Base-by-base conservation (phyloP, 2,113 vertebrate genomes). In the Chelonoidis abingdonii region DNA sequence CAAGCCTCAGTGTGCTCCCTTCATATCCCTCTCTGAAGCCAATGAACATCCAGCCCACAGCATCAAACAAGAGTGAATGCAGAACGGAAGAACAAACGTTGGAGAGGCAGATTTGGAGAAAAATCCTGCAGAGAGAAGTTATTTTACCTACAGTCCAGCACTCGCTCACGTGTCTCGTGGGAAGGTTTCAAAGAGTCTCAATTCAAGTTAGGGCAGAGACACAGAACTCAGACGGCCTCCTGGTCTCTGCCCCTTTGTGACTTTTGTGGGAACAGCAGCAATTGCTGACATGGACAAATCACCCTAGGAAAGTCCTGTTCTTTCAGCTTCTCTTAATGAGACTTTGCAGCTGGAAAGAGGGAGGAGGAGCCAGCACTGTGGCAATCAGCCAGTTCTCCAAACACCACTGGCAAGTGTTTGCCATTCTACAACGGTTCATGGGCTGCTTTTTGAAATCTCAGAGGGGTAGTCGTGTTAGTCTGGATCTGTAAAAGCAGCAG, bases 261-360 rank as follows among this genome's bases (percentile, higher is more conserved):
- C 96, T 94, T 96, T 96, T 78, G 78, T 81, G 90, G 89, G 94
- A 94, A 94, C 78, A 90, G 89, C 93, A 94, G 93, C 92, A 85
- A 92, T 4, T 91, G 96, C 95, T n/a, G 65, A 72, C 65, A 69
- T 19, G 65, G 65, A 69, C 35, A n/a, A 69, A 69, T 35, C 35
- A 21, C 35, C 4, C 35, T 38, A 72, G 65, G 65, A 72, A 95
- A 87, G 93, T 93, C 4, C 90, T 49, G 93, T 94, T 87, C 89
- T 92, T 95, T 92, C 88, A 93, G 69, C 90, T 94, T 92, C 84
- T 95, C 95, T 95, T 94, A 95, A 95, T 85, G 96, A 95, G 84
- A 78, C 57, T 65, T 75, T 93, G 96, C 97, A 97, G 93, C 96
- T 97, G 96, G 94, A 93, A 94, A 95, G 72, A 87, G 92, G 92